Evolutionary conservation across 92 coral and sea anemone genomes (phyloP), one percentile per base, ranked within the genome.

Genomic region (Zoanthus gigantus): DNA sequence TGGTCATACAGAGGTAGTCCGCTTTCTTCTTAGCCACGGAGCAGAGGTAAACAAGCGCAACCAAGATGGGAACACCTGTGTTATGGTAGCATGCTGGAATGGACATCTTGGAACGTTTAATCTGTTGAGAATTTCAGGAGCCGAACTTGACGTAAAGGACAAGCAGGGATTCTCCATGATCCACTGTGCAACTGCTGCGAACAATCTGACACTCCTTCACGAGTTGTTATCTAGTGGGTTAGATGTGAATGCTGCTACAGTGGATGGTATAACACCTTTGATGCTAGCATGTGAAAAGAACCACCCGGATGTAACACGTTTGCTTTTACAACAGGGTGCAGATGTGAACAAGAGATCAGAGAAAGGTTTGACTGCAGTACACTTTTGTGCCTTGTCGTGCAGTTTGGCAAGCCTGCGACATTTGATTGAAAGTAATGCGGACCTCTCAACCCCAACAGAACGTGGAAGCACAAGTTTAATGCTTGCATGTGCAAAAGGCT

Each of bases 401-500:
- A 93, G 94, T 63, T 80, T 92, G 32, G 87, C 94, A 15, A 94
- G 96, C 74, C 84, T 94, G 47, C 93, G 93, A 14, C 96, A 94
- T 71, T 75, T 94, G 5, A 92, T 94, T 78, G 96, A 94, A 47
- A 92, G 84, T 48, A 76, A 86, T 65, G 96, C 96, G 12, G 91
- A 94, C 71, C 69, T 94, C 58, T 78, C 91, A 14, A 72, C 74
- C 53, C 91, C 96, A 3, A 94, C 96, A 5, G 95, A 89, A 50
- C 94, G 96, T 11, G 96, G 96, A 12, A 94, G 96, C 65, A 92
- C 96, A 6, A 86, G 93, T 31, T 44, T 94, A 53, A 94, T 94
- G 96, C 93, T 94, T 37, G 96, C 96, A 7, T 94, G 96, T 77
- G 96, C 94, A 12, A 94, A 94, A 83, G 96, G 96, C 3, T 92